phyloP scores from a whole-genome alignment of 37 sponge, comb jelly and placozoan species.

The Bolinopsis microptera region DNA sequence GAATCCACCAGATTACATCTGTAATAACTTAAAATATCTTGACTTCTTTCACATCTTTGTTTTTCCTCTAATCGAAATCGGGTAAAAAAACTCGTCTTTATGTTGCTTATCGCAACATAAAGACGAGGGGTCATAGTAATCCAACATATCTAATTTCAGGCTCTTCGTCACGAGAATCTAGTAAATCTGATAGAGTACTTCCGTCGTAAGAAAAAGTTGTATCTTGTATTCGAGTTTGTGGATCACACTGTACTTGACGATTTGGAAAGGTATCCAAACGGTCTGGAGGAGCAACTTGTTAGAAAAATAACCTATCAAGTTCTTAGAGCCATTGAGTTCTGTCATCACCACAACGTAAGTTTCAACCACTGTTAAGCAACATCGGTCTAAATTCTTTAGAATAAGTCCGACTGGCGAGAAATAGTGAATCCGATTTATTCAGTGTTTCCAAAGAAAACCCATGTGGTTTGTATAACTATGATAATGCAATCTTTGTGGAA shows the following conservation, averaged over 20 bases:
- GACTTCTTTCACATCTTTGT: too few relatives aligned
- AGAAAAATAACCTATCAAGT: constrained; percentile 91
- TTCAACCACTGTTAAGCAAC: neutral
- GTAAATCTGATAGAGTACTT: constrained; percentile 93
- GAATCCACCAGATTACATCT: too few relatives aligned
- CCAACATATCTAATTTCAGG: too few relatives aligned
- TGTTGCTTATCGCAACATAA: too few relatives aligned
- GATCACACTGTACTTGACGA: constrained; percentile 97
- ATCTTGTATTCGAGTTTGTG: constrained; percentile 98
- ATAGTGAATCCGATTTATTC: too few relatives aligned
- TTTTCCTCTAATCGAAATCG: too few relatives aligned
- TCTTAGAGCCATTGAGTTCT: constrained; percentile 91
- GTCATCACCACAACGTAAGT: constrained; percentile 87
- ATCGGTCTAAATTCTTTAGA: neutral
- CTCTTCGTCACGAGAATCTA: constrained; percentile 94
- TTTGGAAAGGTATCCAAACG: constrained; percentile 85
- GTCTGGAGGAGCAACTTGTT: constrained; percentile 77
- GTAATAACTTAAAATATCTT: too few relatives aligned
- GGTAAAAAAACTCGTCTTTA: too few relatives aligned
- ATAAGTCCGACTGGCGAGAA: neutral
- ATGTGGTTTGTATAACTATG: too few relatives aligned
- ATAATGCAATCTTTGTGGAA: too few relatives aligned
- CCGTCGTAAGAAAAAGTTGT: constrained; percentile 89
- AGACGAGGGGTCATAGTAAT: too few relatives aligned
- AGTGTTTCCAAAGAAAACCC: too few relatives aligned